These are phyloP conservation scores for Adelosebastes latens DNA, from an alignment of 2,797 vertebrate genomes.

Conservation along the genomic window DNA sequence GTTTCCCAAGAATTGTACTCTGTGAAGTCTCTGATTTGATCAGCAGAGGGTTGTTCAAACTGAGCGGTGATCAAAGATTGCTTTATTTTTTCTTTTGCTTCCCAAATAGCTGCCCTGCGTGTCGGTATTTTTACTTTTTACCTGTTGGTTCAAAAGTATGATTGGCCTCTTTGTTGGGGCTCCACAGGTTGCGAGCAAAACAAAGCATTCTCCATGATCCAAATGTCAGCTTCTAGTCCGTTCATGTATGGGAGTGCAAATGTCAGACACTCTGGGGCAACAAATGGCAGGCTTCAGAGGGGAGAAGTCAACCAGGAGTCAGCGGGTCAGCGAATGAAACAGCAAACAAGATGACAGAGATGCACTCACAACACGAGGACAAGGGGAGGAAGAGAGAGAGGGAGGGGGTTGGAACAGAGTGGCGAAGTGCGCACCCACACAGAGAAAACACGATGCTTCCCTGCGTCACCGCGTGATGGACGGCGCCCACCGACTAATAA, in stretches of 20 bases:
- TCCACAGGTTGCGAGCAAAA: slow-evolving; percentile 15
- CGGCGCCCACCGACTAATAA: slow-evolving; percentile 66
- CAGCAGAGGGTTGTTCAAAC: slow-evolving; percentile 9
- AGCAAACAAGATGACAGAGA: slow-evolving; percentile 59
- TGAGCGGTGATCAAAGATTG: background rate
- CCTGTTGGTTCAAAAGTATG: background rate
- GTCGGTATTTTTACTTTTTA: background rate
- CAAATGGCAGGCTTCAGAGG: slow-evolving; percentile 57
- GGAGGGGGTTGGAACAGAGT: background rate
- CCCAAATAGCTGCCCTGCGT: background rate
- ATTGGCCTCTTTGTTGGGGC: background rate
- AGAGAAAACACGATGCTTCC: slow-evolving; percentile 69
- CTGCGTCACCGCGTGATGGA: slow-evolving; percentile 70
- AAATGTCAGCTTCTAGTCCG: slow-evolving; percentile 49
- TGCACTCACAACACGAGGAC: slow-evolving; percentile 46
- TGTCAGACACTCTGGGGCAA: slow-evolving; percentile 37
- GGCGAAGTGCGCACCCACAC: slow-evolving; percentile 29
- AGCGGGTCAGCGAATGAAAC: slow-evolving; percentile 52
- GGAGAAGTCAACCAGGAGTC: slow-evolving; percentile 52
- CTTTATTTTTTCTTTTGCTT: slow-evolving; percentile 6
- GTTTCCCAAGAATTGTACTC: background rate
- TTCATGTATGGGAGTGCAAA: slow-evolving; percentile 44
- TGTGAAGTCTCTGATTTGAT: slow-evolving; percentile 32
- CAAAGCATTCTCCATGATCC: slow-evolving; percentile 25
- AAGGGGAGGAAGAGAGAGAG: slow-evolving; percentile 1